Conservation (phyloP, 92 coral and sea anemone species). For the Actinostola sp. region DNA sequence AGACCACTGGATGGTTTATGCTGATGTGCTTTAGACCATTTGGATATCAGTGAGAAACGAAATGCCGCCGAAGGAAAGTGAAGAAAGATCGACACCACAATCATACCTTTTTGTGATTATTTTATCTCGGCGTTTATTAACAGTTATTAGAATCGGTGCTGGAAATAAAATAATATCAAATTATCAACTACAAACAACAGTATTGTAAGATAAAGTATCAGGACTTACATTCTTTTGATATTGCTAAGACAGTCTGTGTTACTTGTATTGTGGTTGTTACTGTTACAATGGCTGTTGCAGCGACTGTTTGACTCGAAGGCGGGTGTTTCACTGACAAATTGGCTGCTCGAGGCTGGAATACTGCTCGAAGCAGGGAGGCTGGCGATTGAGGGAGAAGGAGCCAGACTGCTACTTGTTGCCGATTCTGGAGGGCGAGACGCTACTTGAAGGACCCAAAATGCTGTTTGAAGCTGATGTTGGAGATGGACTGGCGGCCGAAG, state of each 20-base stretch:
- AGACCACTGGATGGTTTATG: too few species aligned
- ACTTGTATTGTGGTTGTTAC: conserved; percentile 1
- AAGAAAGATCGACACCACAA: too few species aligned
- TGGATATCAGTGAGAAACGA: too few species aligned
- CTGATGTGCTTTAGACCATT: too few species aligned
- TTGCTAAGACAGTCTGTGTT: neutral
- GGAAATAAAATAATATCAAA: neutral
- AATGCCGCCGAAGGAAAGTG: too few species aligned
- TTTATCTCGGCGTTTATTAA: too few species aligned
- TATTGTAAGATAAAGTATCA: neutral
- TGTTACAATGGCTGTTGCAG: neutral
- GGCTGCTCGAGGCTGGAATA: neutral
- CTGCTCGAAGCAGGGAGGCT: neutral
- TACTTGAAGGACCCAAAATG: neutral
- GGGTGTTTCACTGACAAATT: neutral
- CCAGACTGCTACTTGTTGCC: too few species aligned
- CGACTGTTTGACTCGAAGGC: neutral
- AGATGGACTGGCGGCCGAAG: neutral
- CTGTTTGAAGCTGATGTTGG: neutral
- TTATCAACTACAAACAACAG: neutral
- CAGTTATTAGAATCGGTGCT: conserved; percentile 1
- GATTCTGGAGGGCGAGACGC: neutral
- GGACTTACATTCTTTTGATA: conserved; percentile 6
- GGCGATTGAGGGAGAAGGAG: neutral
- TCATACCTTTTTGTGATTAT: too few species aligned